Evolutionary conservation across 2,797 vertebrate species (phyloP).

Genomic region (Crypturellus tataupa): DNA sequence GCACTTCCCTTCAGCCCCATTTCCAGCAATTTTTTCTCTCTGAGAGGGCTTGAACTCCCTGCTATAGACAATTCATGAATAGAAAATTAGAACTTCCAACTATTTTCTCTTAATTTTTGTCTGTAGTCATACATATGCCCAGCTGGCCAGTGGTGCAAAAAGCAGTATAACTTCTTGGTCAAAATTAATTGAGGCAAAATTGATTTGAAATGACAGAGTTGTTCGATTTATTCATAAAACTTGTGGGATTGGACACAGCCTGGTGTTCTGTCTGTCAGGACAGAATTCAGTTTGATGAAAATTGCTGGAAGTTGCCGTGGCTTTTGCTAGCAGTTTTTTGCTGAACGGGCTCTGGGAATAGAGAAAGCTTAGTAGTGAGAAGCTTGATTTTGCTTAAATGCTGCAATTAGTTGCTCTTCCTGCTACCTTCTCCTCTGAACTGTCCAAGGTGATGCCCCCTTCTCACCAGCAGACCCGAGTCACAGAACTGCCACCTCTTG

Average conservation of each 20-base stretch:
- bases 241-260: background rate
- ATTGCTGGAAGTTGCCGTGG: background rate
- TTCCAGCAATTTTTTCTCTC: background rate
- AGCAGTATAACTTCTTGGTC: background rate
- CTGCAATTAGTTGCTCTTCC: conserved; percentile 8
- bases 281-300: background rate
- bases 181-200: background rate
- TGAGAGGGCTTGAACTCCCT: background rate
- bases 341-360: background rate
- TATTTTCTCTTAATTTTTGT: background rate
- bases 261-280: background rate
- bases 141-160: background rate
- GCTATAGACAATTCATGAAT: background rate
- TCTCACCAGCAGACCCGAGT: background rate
- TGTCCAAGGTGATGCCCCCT: conserved; percentile 55
- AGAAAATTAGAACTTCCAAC: background rate
- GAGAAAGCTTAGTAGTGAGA: background rate
- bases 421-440: conserved; percentile 21
- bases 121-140: background rate
- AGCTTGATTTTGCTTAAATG: conserved; percentile 42
- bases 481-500: background rate
- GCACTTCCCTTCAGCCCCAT: background rate
- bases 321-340: conserved; percentile 20
- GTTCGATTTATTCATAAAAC: background rate
- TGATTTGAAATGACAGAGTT: background rate